phyloP scores from a whole-genome alignment of 2,113 vertebrate species.

The Periophthalmodon schlosseri region DNA sequence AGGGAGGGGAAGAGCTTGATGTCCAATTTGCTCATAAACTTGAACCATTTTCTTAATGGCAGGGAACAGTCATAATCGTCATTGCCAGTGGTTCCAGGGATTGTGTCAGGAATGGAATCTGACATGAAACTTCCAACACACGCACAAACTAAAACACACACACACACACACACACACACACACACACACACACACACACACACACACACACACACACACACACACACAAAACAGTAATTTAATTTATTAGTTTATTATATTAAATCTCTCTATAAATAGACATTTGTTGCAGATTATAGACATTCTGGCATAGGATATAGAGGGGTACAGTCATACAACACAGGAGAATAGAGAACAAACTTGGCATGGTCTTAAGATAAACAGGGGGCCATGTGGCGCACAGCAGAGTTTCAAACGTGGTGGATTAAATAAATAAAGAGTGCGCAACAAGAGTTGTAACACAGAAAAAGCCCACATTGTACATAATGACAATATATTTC shows the following conservation, averaged over 20 bases:
- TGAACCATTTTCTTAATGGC: not conserved
- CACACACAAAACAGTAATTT: conserved; percentile 10
- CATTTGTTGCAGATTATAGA: conserved; percentile 52
- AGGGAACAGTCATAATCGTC: not conserved
- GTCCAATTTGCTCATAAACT: not conserved
- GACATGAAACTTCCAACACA: not conserved
- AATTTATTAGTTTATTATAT: conserved; percentile 38
- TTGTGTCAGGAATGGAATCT: not conserved
- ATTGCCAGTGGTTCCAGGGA: not conserved
- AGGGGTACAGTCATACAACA: conserved; percentile 41
- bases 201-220: not conserved
- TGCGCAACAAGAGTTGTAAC: conserved; percentile 33
- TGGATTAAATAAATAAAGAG: conserved; percentile 23
- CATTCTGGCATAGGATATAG: conserved; percentile 45
- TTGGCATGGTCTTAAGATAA: conserved; percentile 26
- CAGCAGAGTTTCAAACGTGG: conserved; percentile 42
- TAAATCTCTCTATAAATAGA: conserved; percentile 65
- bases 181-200: not conserved
- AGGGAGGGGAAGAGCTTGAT: conserved; percentile 19
- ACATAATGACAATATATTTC: conserved; percentile 42
- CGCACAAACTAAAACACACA: not conserved
- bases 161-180: too few species aligned
- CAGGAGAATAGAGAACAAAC: conserved; percentile 35
- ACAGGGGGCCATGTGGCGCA: conserved; percentile 40
- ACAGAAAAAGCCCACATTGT: conserved; percentile 46